Base-by-base conservation (phyloP, 2,113 vertebrate species). In the Apaloderma vittatum region DNA sequence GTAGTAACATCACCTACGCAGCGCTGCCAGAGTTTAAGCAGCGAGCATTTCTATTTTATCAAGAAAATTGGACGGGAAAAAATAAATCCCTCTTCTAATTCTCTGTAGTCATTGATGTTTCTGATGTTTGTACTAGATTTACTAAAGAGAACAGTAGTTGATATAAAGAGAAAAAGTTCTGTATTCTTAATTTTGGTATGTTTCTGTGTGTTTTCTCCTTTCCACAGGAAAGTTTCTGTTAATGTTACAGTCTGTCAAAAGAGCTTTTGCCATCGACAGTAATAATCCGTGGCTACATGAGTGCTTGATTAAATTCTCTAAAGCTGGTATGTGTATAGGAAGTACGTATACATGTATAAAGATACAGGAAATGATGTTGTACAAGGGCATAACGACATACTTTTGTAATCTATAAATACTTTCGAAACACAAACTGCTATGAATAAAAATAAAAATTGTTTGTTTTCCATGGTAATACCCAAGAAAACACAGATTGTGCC, bases 271-370 rank as follows among this genome's bases (percentile, higher is more conserved):
- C 20, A 98, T 99, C 51, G 92, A 98, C 82, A 93, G 93, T 78
- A 98, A 98, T 97, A 97, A 98, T 66, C 98, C 98, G 1, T 97
- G 98, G 98, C 97, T 99, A 68, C 98, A 98, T 21, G 98, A 99
- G 92, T 98, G 98, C 96, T 97, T 99, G 97, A 98, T 99, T 97
- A 98, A 96, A 59, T 98, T 98, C 96, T 98, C 98, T 91, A 98
- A 98, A 96, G 97, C 97, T 79, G 98, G 98, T 98, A 97, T 58
- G 97, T 98, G 70, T 90, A 46, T 86, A 88, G 77, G 36, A 88
- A 86, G 24, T 83, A 43, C 2, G 0, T 51, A 18, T 6, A 14
- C 72, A 26, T 67, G 73, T 75, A 20, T 85, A 78, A 73, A 76
- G 46, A 30, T 66, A n/a, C 1, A 58, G 58, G 59, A 88, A 57